Percentiles rank a stretch among this genome's conserved stretches.
These are phyloP conservation scores for Ornithoptera alexandrae DNA, from an alignment of 2,888 invertebrate species.

Conservation along the genomic window DNA sequence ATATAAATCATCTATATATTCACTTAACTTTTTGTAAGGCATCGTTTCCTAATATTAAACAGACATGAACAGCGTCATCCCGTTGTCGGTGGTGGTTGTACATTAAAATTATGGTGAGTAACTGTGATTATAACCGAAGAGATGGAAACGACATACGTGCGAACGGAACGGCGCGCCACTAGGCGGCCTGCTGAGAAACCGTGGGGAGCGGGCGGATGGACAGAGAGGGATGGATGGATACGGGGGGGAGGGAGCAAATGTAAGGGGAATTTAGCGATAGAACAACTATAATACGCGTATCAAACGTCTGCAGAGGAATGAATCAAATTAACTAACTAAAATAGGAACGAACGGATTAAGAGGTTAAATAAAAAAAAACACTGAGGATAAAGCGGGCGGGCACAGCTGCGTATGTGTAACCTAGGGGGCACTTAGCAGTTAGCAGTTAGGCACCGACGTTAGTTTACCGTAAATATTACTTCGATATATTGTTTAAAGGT, in stretches of 20 bases:
- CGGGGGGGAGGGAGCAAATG: no score
- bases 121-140: slow-evolving; percentile 52
- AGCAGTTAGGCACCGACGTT: slow-evolving; percentile 61
- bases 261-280: slow-evolving; percentile 30
- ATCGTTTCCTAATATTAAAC: slow-evolving; percentile 77
- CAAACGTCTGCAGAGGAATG: slow-evolving; percentile 59
- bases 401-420: slow-evolving; percentile 61
- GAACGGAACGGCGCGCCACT: slow-evolving; percentile 2
- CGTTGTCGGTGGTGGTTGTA: slow-evolving; percentile 70
- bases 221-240: not conserved
- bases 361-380: slow-evolving; percentile 5
- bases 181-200: not conserved
- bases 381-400: slow-evolving; percentile 47
- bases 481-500: slow-evolving; percentile 57
- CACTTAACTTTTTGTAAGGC: slow-evolving; percentile 76
- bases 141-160: slow-evolving; percentile 47
- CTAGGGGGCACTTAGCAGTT: slow-evolving; percentile 54
- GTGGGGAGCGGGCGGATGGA: slow-evolving; percentile 27
- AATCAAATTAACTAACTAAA: slow-evolving; percentile 73
- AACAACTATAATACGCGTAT: slow-evolving; percentile 47
- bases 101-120: slow-evolving; percentile 66
- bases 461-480: slow-evolving; percentile 57
- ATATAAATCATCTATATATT: slow-evolving; percentile 76
- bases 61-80: slow-evolving; percentile 65
- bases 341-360: slow-evolving; percentile 62